A percentile compares a stretch with the other conserved stretches of the same genome.
phyloP scores from a whole-genome alignment of 1,140 invertebrate genomes.

The Pissodes strobi region DNA sequence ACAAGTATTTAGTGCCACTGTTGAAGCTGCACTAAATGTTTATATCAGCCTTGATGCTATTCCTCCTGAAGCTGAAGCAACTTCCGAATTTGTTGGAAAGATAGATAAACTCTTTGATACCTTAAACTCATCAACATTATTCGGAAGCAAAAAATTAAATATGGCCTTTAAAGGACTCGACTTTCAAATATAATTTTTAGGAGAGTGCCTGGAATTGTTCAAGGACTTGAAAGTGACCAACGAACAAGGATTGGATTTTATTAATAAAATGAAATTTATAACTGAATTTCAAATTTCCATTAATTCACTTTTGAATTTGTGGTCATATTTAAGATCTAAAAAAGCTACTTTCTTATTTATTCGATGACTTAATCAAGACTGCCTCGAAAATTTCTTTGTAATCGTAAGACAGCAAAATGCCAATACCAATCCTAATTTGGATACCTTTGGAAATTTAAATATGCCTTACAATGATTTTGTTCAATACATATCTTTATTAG shows the following conservation, averaged over 20 bases:
- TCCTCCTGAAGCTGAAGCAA: neutral
- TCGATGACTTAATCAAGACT: constrained; percentile 17
- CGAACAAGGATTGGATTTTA: neutral
- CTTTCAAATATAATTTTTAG: neutral
- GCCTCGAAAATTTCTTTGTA: constrained; percentile 23
- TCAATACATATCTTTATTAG: too few relatives aligned
- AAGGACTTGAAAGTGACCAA: neutral
- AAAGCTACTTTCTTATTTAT: constrained; percentile 9
- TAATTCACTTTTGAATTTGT: neutral
- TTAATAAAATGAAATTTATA: too few relatives aligned
- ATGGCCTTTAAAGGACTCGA: neutral
- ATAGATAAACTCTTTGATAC: constrained; percentile 29
- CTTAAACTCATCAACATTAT: constrained; percentile 17
- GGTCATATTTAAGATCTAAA: too few relatives aligned
- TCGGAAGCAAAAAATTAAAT: constrained; percentile 4
- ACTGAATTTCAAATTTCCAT: neutral
- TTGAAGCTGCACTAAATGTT: constrained; percentile 1
- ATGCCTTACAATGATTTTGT: too few relatives aligned
- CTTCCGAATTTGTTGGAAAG: constrained; percentile 10
- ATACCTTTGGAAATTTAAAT: too few relatives aligned
- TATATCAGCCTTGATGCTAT: constrained; percentile 9
- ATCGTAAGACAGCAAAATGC: constrained; percentile 10
- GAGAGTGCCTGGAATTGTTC: neutral
- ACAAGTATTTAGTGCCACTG: constrained; percentile 34
- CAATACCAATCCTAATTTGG: too few relatives aligned